Conservation (phyloP, 2,888 invertebrate species). For the Papilio demoleus region DNA sequence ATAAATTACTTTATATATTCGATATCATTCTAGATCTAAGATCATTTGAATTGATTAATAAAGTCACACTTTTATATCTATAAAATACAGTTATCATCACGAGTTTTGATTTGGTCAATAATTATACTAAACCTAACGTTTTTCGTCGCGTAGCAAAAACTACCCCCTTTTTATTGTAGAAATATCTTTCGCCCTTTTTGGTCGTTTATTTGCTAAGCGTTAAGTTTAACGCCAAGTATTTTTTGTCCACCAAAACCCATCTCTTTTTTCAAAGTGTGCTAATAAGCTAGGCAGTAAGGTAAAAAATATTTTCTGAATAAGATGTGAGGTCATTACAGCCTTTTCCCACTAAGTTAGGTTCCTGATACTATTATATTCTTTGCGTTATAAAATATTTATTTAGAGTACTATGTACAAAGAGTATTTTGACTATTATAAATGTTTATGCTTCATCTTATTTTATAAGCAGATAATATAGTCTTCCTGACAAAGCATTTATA, state of each 20-base stretch:
- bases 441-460: no score
- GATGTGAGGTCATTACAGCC: neutral
- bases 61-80: no score
- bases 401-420: no score
- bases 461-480: no score
- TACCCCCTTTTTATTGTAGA: no score
- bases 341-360: neutral
- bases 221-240: slow-evolving; percentile 16
- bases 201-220: slow-evolving; percentile 7
- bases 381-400: neutral
- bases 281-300: neutral
- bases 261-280: neutral
- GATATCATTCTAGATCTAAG: neutral
- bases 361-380: neutral
- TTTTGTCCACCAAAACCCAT: slow-evolving; percentile 6
- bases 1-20: no score
- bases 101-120: neutral
- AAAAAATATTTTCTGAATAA: slow-evolving; percentile 2
- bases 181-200: neutral
- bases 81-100: no score
- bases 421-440: no score
- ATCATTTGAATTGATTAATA: no score
- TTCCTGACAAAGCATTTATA: no score
- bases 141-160: no score
- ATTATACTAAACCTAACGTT: no score